A percentile compares a stretch with the other conserved stretches of the same genome.
These are phyloP conservation scores for Acanthurus leucopareius DNA, from an alignment of 2,797 vertebrate genomes.

Conservation along the genomic window DNA sequence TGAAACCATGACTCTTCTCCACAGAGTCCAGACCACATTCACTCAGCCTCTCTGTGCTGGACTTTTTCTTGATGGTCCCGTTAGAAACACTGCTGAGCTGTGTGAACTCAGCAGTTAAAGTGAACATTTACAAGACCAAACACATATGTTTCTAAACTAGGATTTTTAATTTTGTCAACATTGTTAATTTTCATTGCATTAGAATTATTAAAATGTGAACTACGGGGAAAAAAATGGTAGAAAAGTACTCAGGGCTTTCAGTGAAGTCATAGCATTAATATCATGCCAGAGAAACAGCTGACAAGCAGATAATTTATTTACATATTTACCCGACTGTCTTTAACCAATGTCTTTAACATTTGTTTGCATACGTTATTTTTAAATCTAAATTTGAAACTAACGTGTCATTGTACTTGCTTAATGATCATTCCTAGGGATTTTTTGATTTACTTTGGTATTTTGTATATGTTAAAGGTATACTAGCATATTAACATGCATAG, in stretches of 20 bases:
- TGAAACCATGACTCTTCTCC: neutral
- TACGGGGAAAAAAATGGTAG: neutral
- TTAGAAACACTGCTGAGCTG: neutral
- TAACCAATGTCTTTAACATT: no score
- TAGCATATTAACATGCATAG: no score
- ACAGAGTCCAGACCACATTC: slow-evolving; percentile 45
- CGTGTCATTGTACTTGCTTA: no score
- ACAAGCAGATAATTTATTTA: neutral
- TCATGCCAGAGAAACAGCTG: neutral
- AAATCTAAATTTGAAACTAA: no score
- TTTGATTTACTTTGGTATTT: no score
- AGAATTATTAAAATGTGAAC: neutral
- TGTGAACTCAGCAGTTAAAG: neutral
- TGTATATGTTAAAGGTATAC: no score
- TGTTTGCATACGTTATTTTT: no score
- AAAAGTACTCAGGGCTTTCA: neutral
- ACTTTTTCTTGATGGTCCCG: neutral
- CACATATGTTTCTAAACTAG: no score
- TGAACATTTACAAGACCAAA: no score
- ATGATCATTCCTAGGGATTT: no score
- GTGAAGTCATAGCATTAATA: neutral
- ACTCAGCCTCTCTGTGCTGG: slow-evolving; percentile 35
- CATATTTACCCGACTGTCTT: neutral
- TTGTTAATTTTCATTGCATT: neutral
- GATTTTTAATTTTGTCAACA: no score